A percentile compares a stretch with the other conserved stretches of the same genome.
These are phyloP conservation scores for Myoxocephalus aenaeus DNA, from an alignment of 2,797 vertebrate species.

Conservation along the genomic window DNA sequence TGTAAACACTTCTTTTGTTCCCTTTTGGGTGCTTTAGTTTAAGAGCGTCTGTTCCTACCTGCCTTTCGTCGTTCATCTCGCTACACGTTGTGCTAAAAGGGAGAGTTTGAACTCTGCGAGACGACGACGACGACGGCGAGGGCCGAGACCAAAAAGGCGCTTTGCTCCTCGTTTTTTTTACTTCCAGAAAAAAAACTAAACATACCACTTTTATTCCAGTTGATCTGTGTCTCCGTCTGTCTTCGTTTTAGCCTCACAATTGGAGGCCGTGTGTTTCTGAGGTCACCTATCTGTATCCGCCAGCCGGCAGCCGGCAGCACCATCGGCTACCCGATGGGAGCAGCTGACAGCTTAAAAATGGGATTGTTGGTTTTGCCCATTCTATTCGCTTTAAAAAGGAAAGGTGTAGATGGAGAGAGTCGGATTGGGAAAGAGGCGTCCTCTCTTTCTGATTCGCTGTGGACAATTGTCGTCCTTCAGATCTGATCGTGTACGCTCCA, in stretches of 20 bases:
- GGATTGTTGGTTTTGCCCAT: conserved; percentile 43
- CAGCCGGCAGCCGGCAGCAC: conserved; percentile 6
- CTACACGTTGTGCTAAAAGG: conserved; percentile 18
- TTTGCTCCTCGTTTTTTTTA: conserved; percentile 20
- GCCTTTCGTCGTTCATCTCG: conserved; percentile 36
- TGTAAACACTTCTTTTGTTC: not conserved
- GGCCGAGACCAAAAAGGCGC: conserved; percentile 41
- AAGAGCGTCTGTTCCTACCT: conserved; percentile 12
- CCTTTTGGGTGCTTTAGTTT: conserved; percentile 21
- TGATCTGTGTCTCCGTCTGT: conserved; percentile 6
- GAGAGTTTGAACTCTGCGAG: conserved; percentile 28
- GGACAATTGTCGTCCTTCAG: not conserved
- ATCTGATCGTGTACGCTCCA: not conserved
- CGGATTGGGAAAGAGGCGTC: not conserved
- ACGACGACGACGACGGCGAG: conserved; percentile 14
- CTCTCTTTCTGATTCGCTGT: conserved; percentile 1
- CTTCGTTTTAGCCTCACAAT: conserved; percentile 26
- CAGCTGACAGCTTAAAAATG: conserved; percentile 37
- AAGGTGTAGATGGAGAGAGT: conserved; percentile 24
- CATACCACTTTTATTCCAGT: conserved; percentile 29
- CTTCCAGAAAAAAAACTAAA: conserved; percentile 21
- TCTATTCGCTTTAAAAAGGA: conserved; percentile 33
- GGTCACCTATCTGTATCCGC: conserved; percentile 34
- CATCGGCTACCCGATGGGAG: conserved; percentile 3
- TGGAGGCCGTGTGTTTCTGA: conserved; percentile 24